Evolutionary conservation across 2,113 vertebrate genomes (phyloP), one percentile per base, ranked within the genome.

Genomic region (Brachypodius melanocephalos): DNA sequence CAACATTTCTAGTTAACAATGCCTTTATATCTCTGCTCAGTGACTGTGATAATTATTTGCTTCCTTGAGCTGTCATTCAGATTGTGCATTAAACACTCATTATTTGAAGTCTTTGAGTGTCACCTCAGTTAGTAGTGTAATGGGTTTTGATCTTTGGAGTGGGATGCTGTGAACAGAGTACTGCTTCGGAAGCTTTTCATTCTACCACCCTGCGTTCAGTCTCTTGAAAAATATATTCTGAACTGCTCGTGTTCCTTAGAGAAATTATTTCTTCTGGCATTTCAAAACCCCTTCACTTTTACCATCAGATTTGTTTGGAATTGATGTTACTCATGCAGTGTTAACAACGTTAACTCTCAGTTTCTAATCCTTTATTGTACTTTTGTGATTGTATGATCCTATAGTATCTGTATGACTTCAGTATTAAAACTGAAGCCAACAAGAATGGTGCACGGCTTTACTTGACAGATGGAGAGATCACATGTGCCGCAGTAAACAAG

Each of bases 21-120:
- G 58, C 5, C 69, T 91, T 95, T 76, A 42, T 85, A 45, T 88
- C 2, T 2, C 42, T 79, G 1, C 34, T 91, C 45, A 82, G 5
- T 71, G 26, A 11, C 40, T 82, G 5, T 38, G 40, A 38, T 68
- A 43, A 75, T 58, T 63, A 36, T n/a, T 90, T 85, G 14, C 69
- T 91, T 89, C 83, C 76, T 87, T 82, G 58, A 76, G 54, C 58
- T 92, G 80, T 92, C 84, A 54, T 78, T 92, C 54, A 62, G 29
- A 32, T 34, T 84, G 16, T 0, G 0, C 49, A 68, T 96, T 89
- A 87, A 94, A 85, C 42, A 14, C 32, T 80, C 22, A 14, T 38
- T 85, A 58, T 71, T 68, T 85, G 38, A 85, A 89, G 42, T 45
- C 40, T 65, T 46, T 51, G 75, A 88, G 75, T 54, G 69, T 82